phyloP scores from a whole-genome alignment of 2,113 vertebrate species.

The Lathamus discolor region DNA sequence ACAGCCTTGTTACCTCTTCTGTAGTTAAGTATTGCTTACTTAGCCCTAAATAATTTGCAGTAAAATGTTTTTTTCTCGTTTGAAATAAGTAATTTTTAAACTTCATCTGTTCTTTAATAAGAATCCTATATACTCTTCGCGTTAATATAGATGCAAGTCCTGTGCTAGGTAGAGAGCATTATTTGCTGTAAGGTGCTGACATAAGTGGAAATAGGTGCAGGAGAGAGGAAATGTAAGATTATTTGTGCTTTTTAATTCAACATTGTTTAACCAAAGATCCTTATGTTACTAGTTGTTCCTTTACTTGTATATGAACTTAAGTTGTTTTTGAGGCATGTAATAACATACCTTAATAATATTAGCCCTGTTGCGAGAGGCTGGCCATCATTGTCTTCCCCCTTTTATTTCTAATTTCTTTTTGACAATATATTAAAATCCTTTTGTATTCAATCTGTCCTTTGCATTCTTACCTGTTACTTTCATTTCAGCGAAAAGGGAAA shows the following conservation, averaged over 20 bases:
- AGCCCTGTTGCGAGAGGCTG: background rate
- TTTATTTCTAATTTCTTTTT: background rate
- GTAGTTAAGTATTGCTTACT: background rate
- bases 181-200: background rate
- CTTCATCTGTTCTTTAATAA: background rate
- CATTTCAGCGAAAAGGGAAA: slow-evolving; percentile 88
- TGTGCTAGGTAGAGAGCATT: background rate
- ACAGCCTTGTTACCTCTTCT: background rate
- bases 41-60: background rate
- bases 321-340: background rate
- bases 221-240: background rate
- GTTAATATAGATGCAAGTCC: background rate
- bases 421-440: background rate
- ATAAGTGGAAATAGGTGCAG: background rate
- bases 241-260: background rate
- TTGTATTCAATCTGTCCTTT: background rate
- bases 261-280: background rate
- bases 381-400: background rate
- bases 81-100: background rate
- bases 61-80: background rate
- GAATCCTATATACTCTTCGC: background rate
- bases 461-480: background rate
- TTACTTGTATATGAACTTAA: background rate
- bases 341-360: background rate
- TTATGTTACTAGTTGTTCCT: background rate